Evolutionary conservation across 2,113 vertebrate species (phyloP).

Genomic region (Romanogobio albipinnatus): DNA sequence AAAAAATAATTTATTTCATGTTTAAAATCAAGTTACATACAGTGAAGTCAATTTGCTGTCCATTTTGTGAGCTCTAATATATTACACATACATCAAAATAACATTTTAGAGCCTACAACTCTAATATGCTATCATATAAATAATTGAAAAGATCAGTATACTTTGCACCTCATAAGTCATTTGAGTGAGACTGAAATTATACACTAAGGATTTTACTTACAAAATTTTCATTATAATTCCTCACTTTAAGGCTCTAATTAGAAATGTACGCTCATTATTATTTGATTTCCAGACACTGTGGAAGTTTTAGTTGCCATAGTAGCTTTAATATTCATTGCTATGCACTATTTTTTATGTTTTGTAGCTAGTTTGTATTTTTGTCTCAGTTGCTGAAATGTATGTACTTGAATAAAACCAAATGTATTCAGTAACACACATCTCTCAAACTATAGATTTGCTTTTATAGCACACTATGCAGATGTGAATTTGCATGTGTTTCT

Average conservation of each 20-base stretch:
- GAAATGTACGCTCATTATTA: neutral
- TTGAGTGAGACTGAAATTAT: neutral
- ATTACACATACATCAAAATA: neutral
- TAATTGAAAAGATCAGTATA: neutral
- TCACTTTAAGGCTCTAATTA: constrained; percentile 18
- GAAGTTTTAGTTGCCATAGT: neutral
- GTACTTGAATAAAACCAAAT: neutral
- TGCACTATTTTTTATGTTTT: neutral
- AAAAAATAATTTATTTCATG: neutral
- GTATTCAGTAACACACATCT: neutral
- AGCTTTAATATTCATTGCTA: neutral
- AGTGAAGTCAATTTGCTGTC: neutral
- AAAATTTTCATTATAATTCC: neutral
- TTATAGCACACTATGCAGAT: neutral
- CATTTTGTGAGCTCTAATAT: neutral
- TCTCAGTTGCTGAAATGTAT: neutral
- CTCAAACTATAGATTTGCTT: neutral
- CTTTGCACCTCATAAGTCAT: neutral
- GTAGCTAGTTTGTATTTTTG: neutral
- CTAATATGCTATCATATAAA: neutral
- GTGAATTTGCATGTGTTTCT: neutral
- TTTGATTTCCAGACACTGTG: neutral
- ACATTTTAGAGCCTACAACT: neutral
- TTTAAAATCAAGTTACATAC: neutral
- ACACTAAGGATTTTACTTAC: neutral